Conservation (phyloP, 2,888 invertebrate species). For the Hecatera dysodea region DNA sequence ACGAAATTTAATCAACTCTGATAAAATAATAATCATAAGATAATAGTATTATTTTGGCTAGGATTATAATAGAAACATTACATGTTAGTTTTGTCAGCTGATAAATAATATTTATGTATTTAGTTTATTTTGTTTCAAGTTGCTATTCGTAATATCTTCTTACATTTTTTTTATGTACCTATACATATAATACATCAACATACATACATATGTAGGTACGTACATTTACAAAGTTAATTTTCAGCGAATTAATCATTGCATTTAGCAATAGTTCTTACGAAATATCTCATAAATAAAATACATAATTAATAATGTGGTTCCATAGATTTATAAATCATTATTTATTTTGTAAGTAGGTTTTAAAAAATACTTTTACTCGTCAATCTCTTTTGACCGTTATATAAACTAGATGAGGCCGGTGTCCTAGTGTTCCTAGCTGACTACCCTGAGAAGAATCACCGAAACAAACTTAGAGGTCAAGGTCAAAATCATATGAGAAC, state of each 20-base stretch:
- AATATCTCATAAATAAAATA: background rate
- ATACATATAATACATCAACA: too few species aligned
- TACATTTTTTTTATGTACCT: background rate
- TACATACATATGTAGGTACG: too few species aligned
- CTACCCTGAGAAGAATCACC: too few species aligned
- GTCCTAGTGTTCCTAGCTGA: too few species aligned
- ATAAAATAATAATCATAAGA: background rate
- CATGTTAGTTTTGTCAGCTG: constrained; percentile 3
- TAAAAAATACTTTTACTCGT: too few species aligned
- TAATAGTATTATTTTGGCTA: background rate
- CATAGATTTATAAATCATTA: too few species aligned
- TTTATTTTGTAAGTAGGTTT: too few species aligned
- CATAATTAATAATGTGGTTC: constrained; percentile 1
- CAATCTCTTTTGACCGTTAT: too few species aligned
- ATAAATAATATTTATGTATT: background rate
- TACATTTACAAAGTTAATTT: constrained; percentile 10
- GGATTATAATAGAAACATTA: background rate
- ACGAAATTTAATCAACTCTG: background rate
- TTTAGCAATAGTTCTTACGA: constrained; percentile 4
- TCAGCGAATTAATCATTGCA: constrained; percentile 27
- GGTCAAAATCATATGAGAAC: too few species aligned
- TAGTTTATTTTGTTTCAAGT: background rate
- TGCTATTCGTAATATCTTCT: background rate
- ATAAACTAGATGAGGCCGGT: too few species aligned
- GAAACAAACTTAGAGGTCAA: too few species aligned